Base-by-base conservation (phyloP, 2,113 vertebrate species). In the Hassar affinis region DNA sequence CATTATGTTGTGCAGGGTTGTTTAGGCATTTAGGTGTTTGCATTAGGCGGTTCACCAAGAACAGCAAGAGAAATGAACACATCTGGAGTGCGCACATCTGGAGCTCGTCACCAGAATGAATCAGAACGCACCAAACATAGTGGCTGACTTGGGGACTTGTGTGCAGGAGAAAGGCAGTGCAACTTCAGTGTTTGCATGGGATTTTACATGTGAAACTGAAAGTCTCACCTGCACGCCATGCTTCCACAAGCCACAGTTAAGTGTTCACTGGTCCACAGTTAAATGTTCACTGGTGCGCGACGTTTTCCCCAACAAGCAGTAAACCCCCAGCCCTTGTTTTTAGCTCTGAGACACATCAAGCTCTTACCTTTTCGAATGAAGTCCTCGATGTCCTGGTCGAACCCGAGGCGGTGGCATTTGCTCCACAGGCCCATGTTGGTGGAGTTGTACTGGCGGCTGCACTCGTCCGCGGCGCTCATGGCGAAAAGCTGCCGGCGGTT, bases 361-460 rank as follows among this genome's bases (percentile, higher is more conserved):
- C 51, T 64, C 88, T 85, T 96, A 99, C 98, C 98, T 97, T 98
- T 99, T 82, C 95, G 95, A 91, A 99, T 96, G 82, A 96, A 93
- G 68, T 97, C 95, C 85, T 97, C 97, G 84, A 97, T 93, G 45
- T 97, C 97, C 45, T 96, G 96, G 93, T 99, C 97, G 45, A 99
- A 99, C 78, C 96, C 97, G 42, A 95, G 94, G 71, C 97, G 95
- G 88, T 96, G 96, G 89, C 98, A 99, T 88, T 95, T 98, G 92
- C 96, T 97, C 98, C 98, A 99, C 87, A 99, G 96, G 79, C 98
- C 98, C 96, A 97, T 98, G 92, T 98, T 99, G 91, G 97, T 99
- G 7, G 98, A 99, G 93, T 99, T 99, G 87, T 98, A 98, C 91
- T 96, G 96, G 90, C 97, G 93, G 94, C 94, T 96, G 94, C 98